Base-by-base conservation (phyloP, 2,797 vertebrate genomes). In the Catharus ustulatus region DNA sequence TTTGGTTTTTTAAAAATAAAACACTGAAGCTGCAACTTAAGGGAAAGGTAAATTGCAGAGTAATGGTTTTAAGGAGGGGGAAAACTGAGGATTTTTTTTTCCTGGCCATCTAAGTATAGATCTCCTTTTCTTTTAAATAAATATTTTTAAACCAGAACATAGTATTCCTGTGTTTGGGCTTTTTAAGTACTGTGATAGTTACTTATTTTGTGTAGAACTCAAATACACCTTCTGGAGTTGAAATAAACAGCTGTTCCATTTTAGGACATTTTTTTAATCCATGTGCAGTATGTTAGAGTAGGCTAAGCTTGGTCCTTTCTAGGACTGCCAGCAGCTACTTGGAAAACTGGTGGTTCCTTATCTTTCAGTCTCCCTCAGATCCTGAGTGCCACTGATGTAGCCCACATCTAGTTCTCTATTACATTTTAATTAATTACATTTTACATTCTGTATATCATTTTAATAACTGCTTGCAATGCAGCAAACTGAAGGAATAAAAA, bases 121-220 rank as follows among this genome's bases (percentile, higher is more conserved):
- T 74, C 55, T 91, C n/a, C 12, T 64, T 95, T 97, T 91, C 95
- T 97, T 96, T 97, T 82, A 82, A 97, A 91, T 71, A 95, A 97
- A 97, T 74, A 43, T 96, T 96, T 97, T 97, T 89, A 96, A 96
- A 87, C 64, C 85, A 86, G 78, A 95, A 88, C 38, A 48, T 71
- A 75, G 42, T 76, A 40, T 87, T 71, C 30, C 38, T 95, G 77
- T 82, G 88, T 90, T 67, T 67, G 87, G 13, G 13, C 38, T 94
- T 92, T 86, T 67, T 16, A 74, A 74, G 36, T 91, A 58, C 17
- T 57, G 24, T 83, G 40, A 9, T 62, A 69, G 3, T 62, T 78
- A 30, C 13, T 80, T 80, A 61, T 54, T 43, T 42, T 78, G 30
- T 74, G 21, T 63, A 88, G 51, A 89, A 58, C 32, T 69, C 26